Percentiles rank a stretch among this genome's conserved stretches.
Evolutionary conservation across 2,113 vertebrate genomes (phyloP).

Genomic region (Cynopterus brachyotis): DNA sequence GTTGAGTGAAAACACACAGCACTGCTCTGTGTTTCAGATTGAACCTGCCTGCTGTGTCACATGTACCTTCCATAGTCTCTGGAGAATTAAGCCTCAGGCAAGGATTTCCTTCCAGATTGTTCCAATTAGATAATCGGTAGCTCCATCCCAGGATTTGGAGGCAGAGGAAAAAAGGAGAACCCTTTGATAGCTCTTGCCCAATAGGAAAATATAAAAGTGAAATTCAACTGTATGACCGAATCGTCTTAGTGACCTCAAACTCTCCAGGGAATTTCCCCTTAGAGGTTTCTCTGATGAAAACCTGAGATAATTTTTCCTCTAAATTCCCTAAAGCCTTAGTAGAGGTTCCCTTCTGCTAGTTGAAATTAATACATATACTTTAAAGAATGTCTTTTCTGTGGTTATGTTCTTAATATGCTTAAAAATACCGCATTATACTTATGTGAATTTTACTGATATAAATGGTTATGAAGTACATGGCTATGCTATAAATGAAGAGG

Average conservation of each 20-base stretch:
- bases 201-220: not conserved
- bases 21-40: not conserved
- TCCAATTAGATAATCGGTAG: not conserved
- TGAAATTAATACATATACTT: not conserved
- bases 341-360: not conserved
- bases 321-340: not conserved
- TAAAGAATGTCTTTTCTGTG: not conserved
- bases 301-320: not conserved
- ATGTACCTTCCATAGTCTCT: too few relatives aligned
- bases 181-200: not conserved
- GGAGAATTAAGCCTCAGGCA: not conserved
- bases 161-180: not conserved
- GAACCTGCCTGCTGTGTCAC: not conserved
- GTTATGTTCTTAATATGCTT: not conserved
- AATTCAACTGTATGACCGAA: not conserved
- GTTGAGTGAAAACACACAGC: not conserved
- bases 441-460: not conserved
- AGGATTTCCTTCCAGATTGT: not conserved
- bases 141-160: not conserved
- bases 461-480: not conserved
- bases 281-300: constrained; percentile 1
- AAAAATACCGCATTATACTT: not conserved
- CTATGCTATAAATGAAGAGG: not conserved
- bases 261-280: not conserved
- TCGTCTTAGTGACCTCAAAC: not conserved